A percentile compares a stretch with the other conserved stretches of the same genome.
Evolutionary conservation across 2,888 invertebrate species (phyloP).

Genomic region (Harpalus rufipes): DNA sequence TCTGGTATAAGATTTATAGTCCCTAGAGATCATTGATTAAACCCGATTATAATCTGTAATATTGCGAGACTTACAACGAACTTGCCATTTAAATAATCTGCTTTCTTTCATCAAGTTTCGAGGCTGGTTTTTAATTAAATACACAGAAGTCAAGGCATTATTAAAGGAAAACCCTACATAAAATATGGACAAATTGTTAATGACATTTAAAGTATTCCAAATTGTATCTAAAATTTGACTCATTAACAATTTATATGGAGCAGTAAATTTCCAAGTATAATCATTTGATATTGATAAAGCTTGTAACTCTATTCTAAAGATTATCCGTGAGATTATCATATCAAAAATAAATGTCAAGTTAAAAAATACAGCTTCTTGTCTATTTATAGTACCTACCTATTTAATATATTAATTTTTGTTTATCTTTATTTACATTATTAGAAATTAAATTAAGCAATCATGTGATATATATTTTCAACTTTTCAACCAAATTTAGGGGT

Average conservation of each 20-base stretch:
- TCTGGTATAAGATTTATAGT: conserved; percentile 37
- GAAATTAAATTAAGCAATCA: no score
- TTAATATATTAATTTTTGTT: no score
- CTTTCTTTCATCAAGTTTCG: conserved; percentile 32
- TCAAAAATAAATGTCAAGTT: no score
- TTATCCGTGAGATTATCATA: no score
- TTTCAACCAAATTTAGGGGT: no score
- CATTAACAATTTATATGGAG: background rate
- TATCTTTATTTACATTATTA: no score
- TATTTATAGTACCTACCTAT: no score
- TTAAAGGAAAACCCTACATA: background rate
- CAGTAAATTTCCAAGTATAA: no score
- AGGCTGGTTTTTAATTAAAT: conserved; percentile 10
- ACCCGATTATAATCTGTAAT: conserved; percentile 20
- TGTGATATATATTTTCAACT: no score
- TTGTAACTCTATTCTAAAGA: no score
- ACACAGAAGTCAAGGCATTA: background rate
- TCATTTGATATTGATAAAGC: no score
- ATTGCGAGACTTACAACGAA: conserved; percentile 12
- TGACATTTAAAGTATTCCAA: background rate
- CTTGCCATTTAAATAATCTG: conserved; percentile 36
- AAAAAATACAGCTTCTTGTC: no score
- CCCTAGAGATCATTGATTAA: conserved; percentile 47
- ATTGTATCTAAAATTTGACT: background rate
- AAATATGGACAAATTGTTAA: background rate